These are phyloP conservation scores for Choreutis nemorana DNA, from an alignment of 2,888 invertebrate genomes.

Conservation along the genomic window DNA sequence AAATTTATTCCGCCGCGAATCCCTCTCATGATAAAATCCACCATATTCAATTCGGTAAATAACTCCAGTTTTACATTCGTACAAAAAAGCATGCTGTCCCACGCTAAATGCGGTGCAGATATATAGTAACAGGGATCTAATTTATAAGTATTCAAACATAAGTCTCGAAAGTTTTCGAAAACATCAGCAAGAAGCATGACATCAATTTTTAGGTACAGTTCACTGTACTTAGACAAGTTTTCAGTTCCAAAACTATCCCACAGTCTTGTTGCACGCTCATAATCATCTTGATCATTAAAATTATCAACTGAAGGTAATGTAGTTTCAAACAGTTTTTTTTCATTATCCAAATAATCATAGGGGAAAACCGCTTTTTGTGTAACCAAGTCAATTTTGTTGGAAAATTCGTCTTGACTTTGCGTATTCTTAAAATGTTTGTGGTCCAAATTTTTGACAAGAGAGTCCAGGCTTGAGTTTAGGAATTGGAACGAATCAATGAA, in stretches of 20 bases:
- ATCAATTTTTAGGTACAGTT: conserved; percentile 11
- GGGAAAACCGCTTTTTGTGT: conserved; percentile 8
- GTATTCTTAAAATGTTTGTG: no score
- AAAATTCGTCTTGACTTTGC: conserved; percentile 3
- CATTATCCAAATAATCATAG: conserved; percentile 6
- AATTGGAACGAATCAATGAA: no score
- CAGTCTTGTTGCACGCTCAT: background rate
- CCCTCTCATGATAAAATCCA: conserved; percentile 12
- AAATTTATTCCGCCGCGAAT: conserved; percentile 12
- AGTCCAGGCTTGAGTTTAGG: no score
- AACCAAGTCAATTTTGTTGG: conserved; percentile 6
- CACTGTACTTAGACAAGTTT: conserved; percentile 10
- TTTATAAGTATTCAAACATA: conserved; percentile 9
- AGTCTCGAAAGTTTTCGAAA: conserved; percentile 12
- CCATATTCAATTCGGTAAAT: conserved; percentile 11
- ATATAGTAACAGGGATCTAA: conserved; percentile 9
- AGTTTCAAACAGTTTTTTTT: conserved; percentile 6
- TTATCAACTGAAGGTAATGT: background rate
- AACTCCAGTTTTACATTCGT: conserved; percentile 12
- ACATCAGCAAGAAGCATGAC: conserved; percentile 11
- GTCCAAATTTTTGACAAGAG: no score
- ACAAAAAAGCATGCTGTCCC: conserved; percentile 16
- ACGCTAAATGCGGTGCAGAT: conserved; percentile 15
- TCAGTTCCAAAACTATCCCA: conserved; percentile 2
- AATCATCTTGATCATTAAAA: conserved; percentile 5